Conservation (phyloP, 2,888 invertebrate genomes). For the Aphidoletes aphidimyza region DNA sequence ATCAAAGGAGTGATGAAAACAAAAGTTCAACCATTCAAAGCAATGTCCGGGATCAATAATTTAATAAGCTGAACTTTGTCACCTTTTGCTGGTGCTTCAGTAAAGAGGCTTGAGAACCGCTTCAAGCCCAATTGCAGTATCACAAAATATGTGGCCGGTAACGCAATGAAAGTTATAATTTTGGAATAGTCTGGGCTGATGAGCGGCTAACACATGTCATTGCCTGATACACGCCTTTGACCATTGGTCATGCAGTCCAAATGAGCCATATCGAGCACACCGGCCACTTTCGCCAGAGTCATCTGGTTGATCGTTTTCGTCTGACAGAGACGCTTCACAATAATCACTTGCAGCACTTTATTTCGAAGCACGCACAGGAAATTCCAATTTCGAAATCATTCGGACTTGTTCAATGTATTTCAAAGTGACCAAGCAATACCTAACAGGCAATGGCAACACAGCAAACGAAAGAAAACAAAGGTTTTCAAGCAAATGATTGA, state of each 20-base stretch:
- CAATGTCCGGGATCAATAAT: background rate
- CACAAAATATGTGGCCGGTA: background rate
- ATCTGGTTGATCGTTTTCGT: conserved; percentile 23
- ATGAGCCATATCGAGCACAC: conserved; percentile 32
- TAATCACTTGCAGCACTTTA: background rate
- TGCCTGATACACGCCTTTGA: conserved; percentile 29
- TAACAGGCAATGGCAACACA: background rate
- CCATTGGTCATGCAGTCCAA: conserved; percentile 23
- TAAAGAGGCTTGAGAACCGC: background rate
- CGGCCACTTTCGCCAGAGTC: background rate
- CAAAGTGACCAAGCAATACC: background rate
- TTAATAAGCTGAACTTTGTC: conserved; percentile 50
- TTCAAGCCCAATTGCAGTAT: background rate
- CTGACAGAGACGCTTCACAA: background rate
- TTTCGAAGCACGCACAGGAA: background rate
- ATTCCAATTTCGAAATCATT: conserved; percentile 44
- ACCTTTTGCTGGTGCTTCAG: background rate
- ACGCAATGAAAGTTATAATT: background rate
- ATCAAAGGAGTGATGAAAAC: conserved; percentile 35
- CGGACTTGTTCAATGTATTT: background rate
- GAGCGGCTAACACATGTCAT: background rate
- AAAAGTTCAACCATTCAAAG: conserved; percentile 4
- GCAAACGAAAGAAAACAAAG: background rate
- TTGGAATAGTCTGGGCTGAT: background rate
- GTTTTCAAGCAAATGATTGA: conserved; percentile 42